These are phyloP conservation scores for Torymus tubicola DNA, from an alignment of 2,888 invertebrate genomes.

Conservation along the genomic window DNA sequence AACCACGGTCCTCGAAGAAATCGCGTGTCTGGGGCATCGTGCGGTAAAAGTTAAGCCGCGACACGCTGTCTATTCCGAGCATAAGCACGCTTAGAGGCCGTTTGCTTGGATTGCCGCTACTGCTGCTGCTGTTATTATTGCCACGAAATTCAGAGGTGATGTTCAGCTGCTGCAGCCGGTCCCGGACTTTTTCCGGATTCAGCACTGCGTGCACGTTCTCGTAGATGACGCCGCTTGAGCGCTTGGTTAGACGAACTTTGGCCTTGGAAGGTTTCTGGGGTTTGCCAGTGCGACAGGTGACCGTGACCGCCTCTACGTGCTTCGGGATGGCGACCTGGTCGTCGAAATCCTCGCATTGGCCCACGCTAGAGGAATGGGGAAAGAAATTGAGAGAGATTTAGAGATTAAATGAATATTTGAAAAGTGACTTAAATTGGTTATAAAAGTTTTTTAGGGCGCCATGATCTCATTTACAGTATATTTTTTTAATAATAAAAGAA, in stretches of 20 bases:
- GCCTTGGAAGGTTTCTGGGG: constrained; percentile 53
- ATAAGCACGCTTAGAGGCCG: constrained; percentile 83
- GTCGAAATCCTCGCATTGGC: constrained; percentile 77
- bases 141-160: constrained; percentile 28
- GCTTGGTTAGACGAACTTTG: constrained; percentile 61
- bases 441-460: too few relatives aligned
- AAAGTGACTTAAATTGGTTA: too few relatives aligned
- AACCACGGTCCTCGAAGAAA: constrained; percentile 83
- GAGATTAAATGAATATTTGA: too few relatives aligned
- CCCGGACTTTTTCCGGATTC: constrained; percentile 77
- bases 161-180: constrained; percentile 65
- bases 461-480: too few relatives aligned
- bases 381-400: too few relatives aligned
- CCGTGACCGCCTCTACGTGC: constrained; percentile 77
- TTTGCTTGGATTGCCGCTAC: neutral
- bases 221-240: constrained; percentile 72
- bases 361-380: constrained; percentile 69
- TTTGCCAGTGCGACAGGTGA: constrained; percentile 75
- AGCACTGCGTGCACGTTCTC: constrained; percentile 80
- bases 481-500: too few relatives aligned
- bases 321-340: constrained; percentile 70
- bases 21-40: constrained; percentile 85
- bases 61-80: constrained; percentile 91
- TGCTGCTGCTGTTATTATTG: constrained; percentile 16
- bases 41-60: constrained; percentile 85